phyloP scores from a whole-genome alignment of 1,140 invertebrate species.

The Apis laboriosa region DNA sequence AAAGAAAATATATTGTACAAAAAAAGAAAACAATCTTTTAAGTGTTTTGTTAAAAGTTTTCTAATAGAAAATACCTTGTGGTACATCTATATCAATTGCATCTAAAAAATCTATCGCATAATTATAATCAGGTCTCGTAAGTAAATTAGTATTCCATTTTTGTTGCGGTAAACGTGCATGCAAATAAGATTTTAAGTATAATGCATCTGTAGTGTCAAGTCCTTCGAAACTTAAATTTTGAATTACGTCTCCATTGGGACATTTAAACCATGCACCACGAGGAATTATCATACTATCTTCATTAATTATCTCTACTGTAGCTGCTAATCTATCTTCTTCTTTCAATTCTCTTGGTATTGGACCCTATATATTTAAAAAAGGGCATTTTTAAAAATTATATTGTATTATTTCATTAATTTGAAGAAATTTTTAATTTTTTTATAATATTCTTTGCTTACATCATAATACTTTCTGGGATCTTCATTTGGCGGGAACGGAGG shows the following conservation, averaged over 20 bases:
- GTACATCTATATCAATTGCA: constrained; percentile 85
- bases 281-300: constrained; percentile 87
- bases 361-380: constrained; percentile 48
- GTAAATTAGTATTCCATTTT: constrained; percentile 87
- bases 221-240: constrained; percentile 87
- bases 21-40: not conserved
- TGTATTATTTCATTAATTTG: not conserved
- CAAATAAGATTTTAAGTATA: constrained; percentile 85
- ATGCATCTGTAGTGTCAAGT: constrained; percentile 82
- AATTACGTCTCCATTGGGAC: constrained; percentile 84
- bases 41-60: not conserved
- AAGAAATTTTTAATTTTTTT: not conserved
- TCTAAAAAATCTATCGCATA: constrained; percentile 90
- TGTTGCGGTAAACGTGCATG: constrained; percentile 85
- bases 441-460: constrained; percentile 42
- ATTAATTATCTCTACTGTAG: constrained; percentile 85
- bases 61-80: constrained; percentile 76
- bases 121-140: constrained; percentile 88
- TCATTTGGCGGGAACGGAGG: constrained; percentile 73
- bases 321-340: constrained; percentile 88
- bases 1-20: constrained; percentile 1
- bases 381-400: not conserved
- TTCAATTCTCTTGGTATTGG: constrained; percentile 81
- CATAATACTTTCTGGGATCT: constrained; percentile 53
- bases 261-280: constrained; percentile 86